Percentiles rank a stretch among this genome's conserved stretches.
Evolutionary conservation across 2,888 invertebrate genomes (phyloP).

Genomic region (Drosophila diplacantha): DNA sequence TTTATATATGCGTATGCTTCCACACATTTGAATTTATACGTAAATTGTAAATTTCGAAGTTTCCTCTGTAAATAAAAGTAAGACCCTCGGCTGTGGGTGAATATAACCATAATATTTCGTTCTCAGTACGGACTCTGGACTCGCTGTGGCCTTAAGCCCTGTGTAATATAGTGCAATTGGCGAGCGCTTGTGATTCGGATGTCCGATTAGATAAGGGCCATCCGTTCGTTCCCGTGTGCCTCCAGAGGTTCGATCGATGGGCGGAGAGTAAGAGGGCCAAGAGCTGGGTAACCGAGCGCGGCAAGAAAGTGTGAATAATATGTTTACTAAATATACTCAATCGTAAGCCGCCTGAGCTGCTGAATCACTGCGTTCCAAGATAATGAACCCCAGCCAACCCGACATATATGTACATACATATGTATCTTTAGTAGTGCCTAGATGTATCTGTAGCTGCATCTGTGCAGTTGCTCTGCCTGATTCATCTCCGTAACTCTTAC

Average conservation of each 20-base stretch:
- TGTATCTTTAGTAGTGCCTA: constrained; percentile 17
- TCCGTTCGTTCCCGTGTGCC: background rate
- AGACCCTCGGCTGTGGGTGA: constrained; percentile 56
- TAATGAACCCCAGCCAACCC: constrained; percentile 45
- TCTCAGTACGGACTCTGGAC: constrained; percentile 1
- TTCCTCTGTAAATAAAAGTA: constrained; percentile 62
- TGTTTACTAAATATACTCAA: constrained; percentile 39
- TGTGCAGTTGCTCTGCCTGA: constrained; percentile 14
- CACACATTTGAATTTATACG: constrained; percentile 54
- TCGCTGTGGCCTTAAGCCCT: background rate
- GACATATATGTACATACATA: background rate
- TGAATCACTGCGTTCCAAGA: constrained; percentile 49
- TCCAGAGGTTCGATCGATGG: background rate
- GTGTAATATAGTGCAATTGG: constrained; percentile 10
- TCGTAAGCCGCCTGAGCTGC: constrained; percentile 19
- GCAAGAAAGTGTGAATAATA: constrained; percentile 61
- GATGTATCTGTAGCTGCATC: constrained; percentile 25
- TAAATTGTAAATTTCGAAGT: constrained; percentile 59
- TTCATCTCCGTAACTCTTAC: constrained; percentile 19
- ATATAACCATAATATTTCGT: constrained; percentile 34
- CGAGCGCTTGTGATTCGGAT: background rate
- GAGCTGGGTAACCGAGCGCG: constrained; percentile 1
- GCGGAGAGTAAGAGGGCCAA: background rate
- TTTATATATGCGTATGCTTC: constrained; percentile 52
- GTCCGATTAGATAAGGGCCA: constrained; percentile 47